Base-by-base conservation (phyloP, 2,888 invertebrate species). In the Oxycera nigricornis region DNA sequence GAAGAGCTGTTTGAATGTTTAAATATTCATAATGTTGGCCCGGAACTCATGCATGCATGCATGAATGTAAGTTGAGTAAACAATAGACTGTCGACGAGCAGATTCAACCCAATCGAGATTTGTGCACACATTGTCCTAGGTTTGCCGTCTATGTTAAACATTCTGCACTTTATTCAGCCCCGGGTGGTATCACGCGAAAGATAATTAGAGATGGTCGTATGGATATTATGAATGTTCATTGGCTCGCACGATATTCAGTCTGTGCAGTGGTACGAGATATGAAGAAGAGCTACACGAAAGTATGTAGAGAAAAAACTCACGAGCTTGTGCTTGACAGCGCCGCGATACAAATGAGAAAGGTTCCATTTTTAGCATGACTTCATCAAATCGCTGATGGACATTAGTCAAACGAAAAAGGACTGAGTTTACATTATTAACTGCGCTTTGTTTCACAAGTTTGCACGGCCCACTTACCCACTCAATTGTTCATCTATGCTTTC, bases 211-310 rank as follows among this genome's bases (percentile, higher is more conserved):
- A 14, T 35, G 22, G 3, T 62, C 61, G 61, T 26, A 62, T 62
- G 61, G 20, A 62, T 62, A 62, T 62, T 62, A 35, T 62, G 61
- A 31, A 62, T 62, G 61, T 35, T 62, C 61, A 62, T 24, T 62
- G 61, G 61, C 17, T 31, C 59, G 28, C 26, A 59, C 7, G 26
- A 59, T 9, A 59, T 59, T n/a, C 30, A 24, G 14, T 3, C 14
- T 28, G 59, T 14, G 4, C n/a, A 59, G 3, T 24, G 17, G 11
- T 35, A 30, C 7, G 11, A 22, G 9, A 62, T 14, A 17, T 35
- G 20, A 2, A 35, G 35, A 35, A 7, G 35, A 35, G 35, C 35
- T 35, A 11, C 6, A 11, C 6, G 6, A 35, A 35, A 35, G 35
- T 6, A 35, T 35, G 11, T 35, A 35, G 35, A 35, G 11, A 35